A percentile compares a stretch with the other conserved stretches of the same genome.
phyloP scores from a whole-genome alignment of 2,888 invertebrate genomes.

The Caenorhabditis sinica region DNA sequence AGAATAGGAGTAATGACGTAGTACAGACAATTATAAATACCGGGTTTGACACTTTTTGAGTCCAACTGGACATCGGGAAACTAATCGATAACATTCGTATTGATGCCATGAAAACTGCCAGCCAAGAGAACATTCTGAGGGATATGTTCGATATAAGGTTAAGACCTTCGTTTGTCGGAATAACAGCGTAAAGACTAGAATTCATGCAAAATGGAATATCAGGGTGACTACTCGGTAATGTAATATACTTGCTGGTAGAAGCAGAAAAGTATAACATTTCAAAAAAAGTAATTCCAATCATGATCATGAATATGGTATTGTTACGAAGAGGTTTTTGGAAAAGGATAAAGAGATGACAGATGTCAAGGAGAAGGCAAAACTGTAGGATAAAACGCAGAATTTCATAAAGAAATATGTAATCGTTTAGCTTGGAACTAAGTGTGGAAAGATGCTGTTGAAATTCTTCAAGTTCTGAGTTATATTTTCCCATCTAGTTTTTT shows the following conservation, averaged over 20 bases:
- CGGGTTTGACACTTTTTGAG: too few relatives aligned
- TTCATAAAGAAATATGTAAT: too few relatives aligned
- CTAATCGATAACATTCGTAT: not conserved
- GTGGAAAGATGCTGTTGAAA: too few relatives aligned
- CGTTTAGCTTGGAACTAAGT: too few relatives aligned
- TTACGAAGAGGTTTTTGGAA: not conserved
- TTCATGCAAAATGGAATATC: not conserved
- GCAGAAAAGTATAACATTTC: not conserved
- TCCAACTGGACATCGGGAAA: not conserved
- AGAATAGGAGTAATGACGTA: too few relatives aligned
- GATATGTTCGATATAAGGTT: not conserved
- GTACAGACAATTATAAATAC: too few relatives aligned
- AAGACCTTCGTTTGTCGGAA: not conserved
- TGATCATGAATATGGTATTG: not conserved
- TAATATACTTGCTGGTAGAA: not conserved
- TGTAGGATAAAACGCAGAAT: too few relatives aligned
- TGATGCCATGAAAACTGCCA: not conserved
- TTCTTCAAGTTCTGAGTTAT: too few relatives aligned
- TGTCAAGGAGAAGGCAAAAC: too few relatives aligned
- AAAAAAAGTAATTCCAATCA: slow-evolving; percentile 1
- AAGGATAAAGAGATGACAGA: not conserved
- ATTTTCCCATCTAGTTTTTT: too few relatives aligned
- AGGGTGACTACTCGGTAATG: not conserved
- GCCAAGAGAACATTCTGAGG: not conserved
- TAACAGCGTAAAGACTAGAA: not conserved